Conservation (phyloP, 2,888 invertebrate genomes). For the Willowsia nigromaculata region DNA sequence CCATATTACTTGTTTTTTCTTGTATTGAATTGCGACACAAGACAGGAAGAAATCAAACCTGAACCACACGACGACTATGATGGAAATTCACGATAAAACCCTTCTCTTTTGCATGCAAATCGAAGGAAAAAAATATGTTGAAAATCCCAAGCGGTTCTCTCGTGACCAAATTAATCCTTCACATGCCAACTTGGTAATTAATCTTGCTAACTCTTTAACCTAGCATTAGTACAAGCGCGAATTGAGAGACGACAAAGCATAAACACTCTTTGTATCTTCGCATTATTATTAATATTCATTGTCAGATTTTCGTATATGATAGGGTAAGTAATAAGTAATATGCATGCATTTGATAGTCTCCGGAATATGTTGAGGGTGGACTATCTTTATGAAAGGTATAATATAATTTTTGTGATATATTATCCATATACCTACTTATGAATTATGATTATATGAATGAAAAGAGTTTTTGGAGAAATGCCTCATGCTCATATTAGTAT, state of each 20-base stretch:
- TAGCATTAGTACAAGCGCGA: neutral
- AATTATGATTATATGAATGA: constrained; percentile 2
- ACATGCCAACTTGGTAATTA: constrained; percentile 68
- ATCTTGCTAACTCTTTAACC: constrained; percentile 64
- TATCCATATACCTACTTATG: neutral
- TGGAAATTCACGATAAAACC: constrained; percentile 15
- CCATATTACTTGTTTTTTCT: constrained; percentile 20
- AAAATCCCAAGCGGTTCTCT: constrained; percentile 35
- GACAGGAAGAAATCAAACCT: constrained; percentile 17
- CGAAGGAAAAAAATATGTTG: neutral
- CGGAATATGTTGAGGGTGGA: neutral
- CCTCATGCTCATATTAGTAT: constrained; percentile 24
- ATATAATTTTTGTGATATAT: constrained; percentile 32
- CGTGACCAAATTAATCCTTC: constrained; percentile 70
- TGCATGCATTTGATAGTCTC: neutral
- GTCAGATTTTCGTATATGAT: neutral
- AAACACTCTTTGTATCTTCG: neutral
- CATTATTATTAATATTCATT: constrained; percentile 10
- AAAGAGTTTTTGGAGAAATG: constrained; percentile 32
- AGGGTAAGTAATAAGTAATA: neutral
- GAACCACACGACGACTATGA: neutral
- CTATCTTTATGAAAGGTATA: neutral
- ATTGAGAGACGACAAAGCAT: neutral
- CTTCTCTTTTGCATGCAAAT: constrained; percentile 37
- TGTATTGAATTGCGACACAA: constrained; percentile 34